Conservation (phyloP, 64 coral and sea anemone genomes). For the Stichodactyla helianthus region DNA sequence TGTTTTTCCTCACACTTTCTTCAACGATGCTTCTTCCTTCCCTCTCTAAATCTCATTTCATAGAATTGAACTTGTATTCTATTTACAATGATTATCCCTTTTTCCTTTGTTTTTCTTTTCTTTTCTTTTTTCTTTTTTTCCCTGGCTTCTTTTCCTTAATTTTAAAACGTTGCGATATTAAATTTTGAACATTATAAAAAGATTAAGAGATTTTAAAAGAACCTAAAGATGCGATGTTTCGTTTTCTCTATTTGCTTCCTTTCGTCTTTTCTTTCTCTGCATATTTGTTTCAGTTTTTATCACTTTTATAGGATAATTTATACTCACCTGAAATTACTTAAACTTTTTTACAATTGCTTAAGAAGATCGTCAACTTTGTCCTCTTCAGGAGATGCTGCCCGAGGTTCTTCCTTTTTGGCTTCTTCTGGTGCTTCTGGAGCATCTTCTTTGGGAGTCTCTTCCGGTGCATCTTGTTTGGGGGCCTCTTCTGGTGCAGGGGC, state of each 20-base stretch:
- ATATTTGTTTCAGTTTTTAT: not conserved
- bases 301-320: not conserved
- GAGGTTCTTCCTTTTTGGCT: not conserved
- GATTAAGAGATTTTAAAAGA: no score
- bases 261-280: not conserved
- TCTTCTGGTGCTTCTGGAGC: not conserved
- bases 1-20: no score
- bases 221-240: not conserved
- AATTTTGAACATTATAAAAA: no score
- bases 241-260: not conserved
- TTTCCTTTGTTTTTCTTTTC: not conserved
- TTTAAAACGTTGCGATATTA: no score
- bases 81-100: no score
- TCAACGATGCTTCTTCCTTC: no score
- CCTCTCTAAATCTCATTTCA: no score
- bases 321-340: not conserved
- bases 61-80: no score
- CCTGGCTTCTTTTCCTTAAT: no score
- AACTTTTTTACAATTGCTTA: not conserved
- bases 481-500: not conserved
- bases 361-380: constrained; percentile 6
- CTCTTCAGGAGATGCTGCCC: not conserved
- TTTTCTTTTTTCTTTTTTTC: no score
- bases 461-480: not conserved
- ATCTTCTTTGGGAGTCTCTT: not conserved